Evolutionary conservation across 2,888 invertebrate genomes (phyloP), one percentile per base, ranked within the genome.

Genomic region (Vesta saturnalis): DNA sequence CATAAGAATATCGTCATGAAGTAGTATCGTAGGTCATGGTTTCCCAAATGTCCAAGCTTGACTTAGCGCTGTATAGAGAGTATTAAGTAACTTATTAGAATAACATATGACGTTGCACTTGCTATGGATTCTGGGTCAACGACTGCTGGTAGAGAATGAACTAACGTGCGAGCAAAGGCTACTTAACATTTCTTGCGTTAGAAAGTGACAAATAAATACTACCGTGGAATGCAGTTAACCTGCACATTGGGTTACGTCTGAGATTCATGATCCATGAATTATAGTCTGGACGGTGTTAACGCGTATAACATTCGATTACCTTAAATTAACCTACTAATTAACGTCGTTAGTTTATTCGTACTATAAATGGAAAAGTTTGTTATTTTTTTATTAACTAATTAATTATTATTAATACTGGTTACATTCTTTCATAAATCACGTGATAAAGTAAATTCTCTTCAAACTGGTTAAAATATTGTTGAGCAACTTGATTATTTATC

Each of bases 1-100:
- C 52, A 19, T 19, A 52, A 52, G 52, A 63, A 46, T n/a, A n/a
- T 43, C 35, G 62, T 67, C 67, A 62, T 74, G 73, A 71, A 74
- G 69, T 72, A 72, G 71, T 74, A 69, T 64, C 72, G 73, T 75
- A 75, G 75, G 75, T 75, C 75, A 75, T 73, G 75, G 74, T 69
- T 73, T 63, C 57, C 60, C 65, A 49, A 16, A 54, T 67, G 60
- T 14, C 21, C 56, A 47, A 70, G 62, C 66, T 57, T 52, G 74
- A 74, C 72, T 49, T 67, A 74, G n/a, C 74, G 74, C 70, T 59
- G 16, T 62, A 56, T 30, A 55, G 63, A 47, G 46, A 43, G 62
- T 62, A 62, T 71, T 71, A 69, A 65, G 68, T 65, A 70, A 71
- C 64, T 65, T 64, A 71, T 71, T 72, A 71, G 71, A 71, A 71